Evolutionary conservation across 2,113 vertebrate genomes (phyloP).

Genomic region (Anthoscopus minutus): DNA sequence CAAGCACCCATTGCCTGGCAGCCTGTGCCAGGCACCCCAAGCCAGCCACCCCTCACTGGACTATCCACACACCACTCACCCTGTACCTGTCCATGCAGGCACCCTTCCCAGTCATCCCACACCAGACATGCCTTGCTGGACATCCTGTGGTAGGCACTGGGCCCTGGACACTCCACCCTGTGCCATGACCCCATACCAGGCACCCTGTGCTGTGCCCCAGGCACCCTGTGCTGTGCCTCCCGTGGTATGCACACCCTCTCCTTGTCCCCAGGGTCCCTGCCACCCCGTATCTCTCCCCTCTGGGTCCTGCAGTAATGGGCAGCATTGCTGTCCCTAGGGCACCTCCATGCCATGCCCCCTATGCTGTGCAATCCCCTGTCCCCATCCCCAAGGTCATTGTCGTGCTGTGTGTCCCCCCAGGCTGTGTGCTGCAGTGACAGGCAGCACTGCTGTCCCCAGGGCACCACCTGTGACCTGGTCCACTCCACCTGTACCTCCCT

Average conservation of each 20-base stretch:
- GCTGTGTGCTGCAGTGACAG: neutral
- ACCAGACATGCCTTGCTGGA: neutral
- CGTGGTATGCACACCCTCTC: neutral
- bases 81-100: accelerated
- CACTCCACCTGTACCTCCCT: neutral
- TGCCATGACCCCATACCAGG: neutral
- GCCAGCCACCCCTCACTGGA: neutral
- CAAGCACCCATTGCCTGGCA: too few relatives aligned
- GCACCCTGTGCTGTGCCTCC: neutral
- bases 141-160: neutral
- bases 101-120: neutral
- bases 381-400: neutral
- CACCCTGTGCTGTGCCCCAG: too few relatives aligned
- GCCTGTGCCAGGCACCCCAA: too few relatives aligned
- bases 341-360: neutral
- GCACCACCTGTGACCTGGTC: neutral
- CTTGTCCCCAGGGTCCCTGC: neutral
- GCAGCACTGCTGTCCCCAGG: slow-evolving; percentile 24
- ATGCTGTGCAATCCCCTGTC: neutral
- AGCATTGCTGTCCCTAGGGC: neutral
- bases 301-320: neutral
- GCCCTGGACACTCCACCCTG: neutral
- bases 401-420: neutral
- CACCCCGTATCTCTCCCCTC: neutral
- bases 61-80: neutral